Evolutionary conservation across 1,140 invertebrate species (phyloP).

Genomic region (Drosophila pectinifera): DNA sequence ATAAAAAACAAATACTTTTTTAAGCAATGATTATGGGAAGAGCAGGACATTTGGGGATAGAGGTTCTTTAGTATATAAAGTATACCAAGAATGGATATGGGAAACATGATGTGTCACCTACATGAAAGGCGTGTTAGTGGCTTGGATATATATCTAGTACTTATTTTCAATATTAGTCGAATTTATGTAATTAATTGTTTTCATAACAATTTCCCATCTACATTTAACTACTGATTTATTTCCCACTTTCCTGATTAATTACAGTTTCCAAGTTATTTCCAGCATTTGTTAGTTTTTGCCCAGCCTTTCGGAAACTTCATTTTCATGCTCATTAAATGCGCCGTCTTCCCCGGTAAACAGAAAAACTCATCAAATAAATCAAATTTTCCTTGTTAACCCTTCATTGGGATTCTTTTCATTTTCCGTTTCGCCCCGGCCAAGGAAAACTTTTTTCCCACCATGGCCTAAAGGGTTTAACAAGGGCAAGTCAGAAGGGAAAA

Average conservation of each 20-base stretch:
- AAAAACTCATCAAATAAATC: constrained; percentile 82
- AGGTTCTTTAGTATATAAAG: not conserved
- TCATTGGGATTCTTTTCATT: constrained; percentile 71
- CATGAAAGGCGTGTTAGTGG: too few relatives aligned
- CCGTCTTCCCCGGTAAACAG: constrained; percentile 44
- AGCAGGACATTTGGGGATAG: not conserved
- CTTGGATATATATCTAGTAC: too few relatives aligned
- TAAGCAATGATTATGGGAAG: not conserved
- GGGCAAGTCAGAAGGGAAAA: constrained; percentile 43
- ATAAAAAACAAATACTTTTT: constrained; percentile 27
- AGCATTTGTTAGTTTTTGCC: constrained; percentile 17
- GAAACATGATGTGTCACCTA: not conserved
- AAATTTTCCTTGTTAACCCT: constrained; percentile 81
- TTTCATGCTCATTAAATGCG: constrained; percentile 79
- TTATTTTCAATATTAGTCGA: too few relatives aligned
- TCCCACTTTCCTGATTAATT: constrained; percentile 36
- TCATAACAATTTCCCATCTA: not conserved
- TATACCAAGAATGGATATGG: not conserved
- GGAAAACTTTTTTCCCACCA: constrained; percentile 45
- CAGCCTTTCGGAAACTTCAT: constrained; percentile 36
- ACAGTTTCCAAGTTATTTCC: constrained; percentile 15
- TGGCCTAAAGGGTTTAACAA: constrained; percentile 70
- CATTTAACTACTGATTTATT: constrained; percentile 12
- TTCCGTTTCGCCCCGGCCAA: constrained; percentile 13
- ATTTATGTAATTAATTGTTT: not conserved